Base-by-base conservation (phyloP, 2,888 invertebrate species). In the Euplexia lucipara region DNA sequence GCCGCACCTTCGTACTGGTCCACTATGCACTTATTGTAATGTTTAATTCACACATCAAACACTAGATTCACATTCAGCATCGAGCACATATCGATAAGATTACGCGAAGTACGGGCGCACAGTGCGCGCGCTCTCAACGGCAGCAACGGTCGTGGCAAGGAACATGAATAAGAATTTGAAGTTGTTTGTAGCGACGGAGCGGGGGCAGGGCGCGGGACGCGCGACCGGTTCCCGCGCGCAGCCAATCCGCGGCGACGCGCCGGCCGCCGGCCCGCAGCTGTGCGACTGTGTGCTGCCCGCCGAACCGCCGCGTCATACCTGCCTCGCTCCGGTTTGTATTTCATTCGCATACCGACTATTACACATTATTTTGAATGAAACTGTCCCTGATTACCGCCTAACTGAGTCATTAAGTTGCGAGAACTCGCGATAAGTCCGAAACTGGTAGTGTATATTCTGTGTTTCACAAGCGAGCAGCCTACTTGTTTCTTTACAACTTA, bases 111-210 rank as follows among this genome's bases (percentile, higher is more conserved):
- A 90, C 89, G 88, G 85, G 88, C 86, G 84, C 87, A 85, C 59
- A 72, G 83, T 84, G 86, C 87, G 91, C 90, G 89, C 91, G 84
- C 89, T 87, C 87, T 86, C 86, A 89, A 89, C 94, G 92, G 89
- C 93, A 90, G 88, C 94, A 93, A 94, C 95, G 94, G 91, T 92
- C 92, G 91, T 90, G 90, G 88, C 91, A 88, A 91, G 87, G 88
- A 88, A 89, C 90, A 93, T 94, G 95, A 95, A 94, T 94, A 95
- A 94, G 94, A 94, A 94, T 95, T 93, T 91, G 90, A 92, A 92
- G 93, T 94, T 92, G 92, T 90, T 89, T 87, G 89, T 89, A 86
- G 88, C 86, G 86, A 84, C 67, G 85, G 76, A 49, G 66, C 51
- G 86, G 86, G 84, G 85, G 78, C 70, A 77, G 32, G n/a, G 22